These are phyloP conservation scores for Ommatoiulus sabulosus DNA, from an alignment of 2,888 invertebrate species.

Conservation along the genomic window DNA sequence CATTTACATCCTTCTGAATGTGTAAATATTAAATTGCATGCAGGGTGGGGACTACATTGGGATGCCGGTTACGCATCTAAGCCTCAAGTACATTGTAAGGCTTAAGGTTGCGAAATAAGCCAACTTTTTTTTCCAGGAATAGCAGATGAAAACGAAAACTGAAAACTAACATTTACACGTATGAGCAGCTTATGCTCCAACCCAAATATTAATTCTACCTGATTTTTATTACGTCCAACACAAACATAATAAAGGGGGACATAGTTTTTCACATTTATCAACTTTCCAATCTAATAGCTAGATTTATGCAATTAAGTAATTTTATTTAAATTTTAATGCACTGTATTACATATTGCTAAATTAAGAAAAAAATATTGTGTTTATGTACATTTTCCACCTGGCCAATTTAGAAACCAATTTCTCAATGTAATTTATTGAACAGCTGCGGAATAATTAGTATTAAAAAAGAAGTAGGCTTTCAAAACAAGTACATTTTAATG, in stretches of 20 bases:
- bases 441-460: neutral
- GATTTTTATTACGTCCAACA: neutral
- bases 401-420: neutral
- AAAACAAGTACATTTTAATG: neutral
- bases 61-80: neutral
- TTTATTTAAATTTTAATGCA: neutral
- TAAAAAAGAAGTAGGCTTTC: neutral
- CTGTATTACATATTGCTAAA: neutral
- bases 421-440: neutral
- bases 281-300: neutral
- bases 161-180: neutral
- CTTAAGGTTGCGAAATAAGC: constrained; percentile 27
- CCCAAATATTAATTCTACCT: neutral
- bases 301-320: neutral
- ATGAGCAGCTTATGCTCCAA: neutral
- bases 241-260: neutral
- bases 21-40: constrained; percentile 13
- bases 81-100: neutral
- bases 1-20: constrained; percentile 24
- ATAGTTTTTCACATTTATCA: neutral
- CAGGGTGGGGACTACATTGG: constrained; percentile 14
- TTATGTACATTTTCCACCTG: neutral
- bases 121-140: neutral
- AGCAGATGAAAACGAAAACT: neutral
- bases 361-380: neutral